Percentiles rank a stretch among this genome's conserved stretches.
Conservation (phyloP, 2,113 vertebrate genomes). For the Rattus rattus region DNA sequence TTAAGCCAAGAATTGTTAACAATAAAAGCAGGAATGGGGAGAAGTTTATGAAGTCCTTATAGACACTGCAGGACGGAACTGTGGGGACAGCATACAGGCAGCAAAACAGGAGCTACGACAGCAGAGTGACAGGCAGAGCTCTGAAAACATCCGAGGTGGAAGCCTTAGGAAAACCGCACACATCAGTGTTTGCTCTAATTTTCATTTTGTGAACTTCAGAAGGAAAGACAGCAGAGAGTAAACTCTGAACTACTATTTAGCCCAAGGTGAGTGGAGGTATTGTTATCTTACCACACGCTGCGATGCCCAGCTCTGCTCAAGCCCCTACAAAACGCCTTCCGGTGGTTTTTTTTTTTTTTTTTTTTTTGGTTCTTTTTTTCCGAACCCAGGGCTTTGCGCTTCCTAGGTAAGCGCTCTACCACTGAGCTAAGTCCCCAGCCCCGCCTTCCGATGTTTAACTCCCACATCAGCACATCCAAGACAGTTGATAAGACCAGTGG, state of each 20-base stretch:
- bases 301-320: neutral
- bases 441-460: neutral
- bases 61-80: no score
- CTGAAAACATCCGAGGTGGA: neutral
- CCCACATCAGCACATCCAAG: neutral
- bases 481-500: neutral
- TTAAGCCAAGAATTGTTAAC: constrained; percentile 27
- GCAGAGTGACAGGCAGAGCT: neutral
- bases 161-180: neutral
- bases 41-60: neutral
- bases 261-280: neutral
- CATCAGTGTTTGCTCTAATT: constrained; percentile 5
- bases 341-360: no score
- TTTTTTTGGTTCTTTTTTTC: no score
- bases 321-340: neutral
- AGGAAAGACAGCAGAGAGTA: neutral
- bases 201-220: constrained; percentile 30
- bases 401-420: no score
- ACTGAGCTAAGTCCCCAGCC: no score
- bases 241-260: constrained; percentile 16
- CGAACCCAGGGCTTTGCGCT: no score
- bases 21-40: neutral
- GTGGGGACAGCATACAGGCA: neutral
- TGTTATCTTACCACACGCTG: neutral
- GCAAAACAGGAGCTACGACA: neutral